Evolutionary conservation across 2,888 invertebrate species (phyloP), one percentile per base, ranked within the genome.

Genomic region (Idaea straminata): DNA sequence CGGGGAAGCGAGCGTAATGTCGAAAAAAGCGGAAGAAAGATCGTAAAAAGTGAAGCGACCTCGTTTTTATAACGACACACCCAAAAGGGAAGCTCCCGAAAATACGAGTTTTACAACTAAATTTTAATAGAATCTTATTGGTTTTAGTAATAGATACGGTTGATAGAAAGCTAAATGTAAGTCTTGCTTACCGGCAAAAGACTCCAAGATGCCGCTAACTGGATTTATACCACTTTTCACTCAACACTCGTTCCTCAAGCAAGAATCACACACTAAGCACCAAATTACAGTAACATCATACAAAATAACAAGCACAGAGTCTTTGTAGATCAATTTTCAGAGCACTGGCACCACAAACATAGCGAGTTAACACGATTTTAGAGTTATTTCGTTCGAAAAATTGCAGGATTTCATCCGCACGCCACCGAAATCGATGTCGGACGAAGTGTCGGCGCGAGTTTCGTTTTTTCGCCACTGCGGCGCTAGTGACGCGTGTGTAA

Each of bases 281-380:
- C 82, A 80, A 80, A 82, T 84, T 81, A 80, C 79, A 81, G 85
- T 85, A 88, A 86, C 88, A 90, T 83, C 81, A 85, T 87, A 83
- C 79, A 80, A 81, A 84, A 83, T 80, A 83, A 84, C 83, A 87
- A 82, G 84, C 89, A 91, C 91, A 85, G 77, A 85, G 82, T 79
- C 82, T 86, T 82, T 78, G 77, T 77, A 74, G 74, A 80, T 79
- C 47, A 47, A 78, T 74, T 82, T 83, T 89, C 83, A 89, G 83
- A 81, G 85, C 91, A 91, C 91, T 88, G 89, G 87, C 91, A 91
- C 91, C 85, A 86, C 85, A 84, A 81, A 86, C 91, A 91, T 91
- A 77, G 86, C 89, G 87, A 83, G 80, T 75, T 77, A 81, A 83
- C 79, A 85, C 84, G 83, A 81, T 85, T 84, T 82, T 87, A 86